phyloP scores from a whole-genome alignment of 2,113 vertebrate genomes.

The Sander vitreus region DNA sequence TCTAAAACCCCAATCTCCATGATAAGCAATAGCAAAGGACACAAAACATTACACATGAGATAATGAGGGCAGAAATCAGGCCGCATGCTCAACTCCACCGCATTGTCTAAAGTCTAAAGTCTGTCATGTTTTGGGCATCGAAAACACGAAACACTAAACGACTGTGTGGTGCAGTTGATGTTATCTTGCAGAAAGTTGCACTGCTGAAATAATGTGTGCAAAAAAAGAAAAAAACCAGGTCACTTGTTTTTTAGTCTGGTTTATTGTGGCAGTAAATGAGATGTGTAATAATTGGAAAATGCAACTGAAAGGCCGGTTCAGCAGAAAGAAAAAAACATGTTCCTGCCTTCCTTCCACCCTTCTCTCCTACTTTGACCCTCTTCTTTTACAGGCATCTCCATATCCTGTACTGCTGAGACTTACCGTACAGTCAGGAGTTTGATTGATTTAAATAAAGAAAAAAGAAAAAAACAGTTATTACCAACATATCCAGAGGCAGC shows the following conservation, averaged over 20 bases:
- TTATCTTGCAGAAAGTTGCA: constrained; percentile 71
- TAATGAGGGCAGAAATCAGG: constrained; percentile 34
- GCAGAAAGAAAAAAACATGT: background rate
- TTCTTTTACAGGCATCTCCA: background rate
- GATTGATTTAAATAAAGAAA: background rate
- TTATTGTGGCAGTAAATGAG: constrained; percentile 62
- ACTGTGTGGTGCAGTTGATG: constrained; percentile 60
- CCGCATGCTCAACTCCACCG: constrained; percentile 22
- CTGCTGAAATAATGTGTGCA: constrained; percentile 57
- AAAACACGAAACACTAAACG: constrained; percentile 15
- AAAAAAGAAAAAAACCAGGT: constrained; percentile 22
- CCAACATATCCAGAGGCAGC: background rate
- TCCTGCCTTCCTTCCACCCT: background rate
- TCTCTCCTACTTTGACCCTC: background rate
- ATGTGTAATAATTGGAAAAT: constrained; percentile 50
- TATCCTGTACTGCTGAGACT: background rate
- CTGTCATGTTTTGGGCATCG: background rate
- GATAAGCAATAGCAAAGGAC: constrained; percentile 43
- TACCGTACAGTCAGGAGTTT: background rate
- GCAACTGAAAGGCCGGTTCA: constrained; percentile 28
- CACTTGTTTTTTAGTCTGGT: constrained; percentile 51
- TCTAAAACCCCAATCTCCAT: constrained; percentile 14
- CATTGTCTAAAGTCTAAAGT: constrained; percentile 20
- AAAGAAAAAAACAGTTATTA: background rate
- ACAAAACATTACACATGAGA: constrained; percentile 27